Evolutionary conservation across 2,113 vertebrate species (phyloP).

Genomic region (Neodon shergylaensis): DNA sequence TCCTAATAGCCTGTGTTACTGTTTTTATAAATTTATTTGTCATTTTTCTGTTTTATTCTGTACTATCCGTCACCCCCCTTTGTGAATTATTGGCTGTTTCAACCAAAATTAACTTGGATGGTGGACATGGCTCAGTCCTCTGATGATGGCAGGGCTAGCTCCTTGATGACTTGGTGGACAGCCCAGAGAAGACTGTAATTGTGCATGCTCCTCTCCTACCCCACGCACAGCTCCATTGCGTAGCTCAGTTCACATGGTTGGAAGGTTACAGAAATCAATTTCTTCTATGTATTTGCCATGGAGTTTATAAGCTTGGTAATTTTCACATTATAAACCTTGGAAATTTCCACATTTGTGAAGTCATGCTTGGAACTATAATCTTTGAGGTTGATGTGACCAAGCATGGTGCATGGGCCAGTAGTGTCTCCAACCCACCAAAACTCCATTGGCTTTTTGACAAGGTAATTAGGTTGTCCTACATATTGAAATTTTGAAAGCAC

Average conservation of each 20-base stretch:
- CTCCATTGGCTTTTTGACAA: background rate
- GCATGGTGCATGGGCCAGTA: background rate
- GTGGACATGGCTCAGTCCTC: too few relatives aligned
- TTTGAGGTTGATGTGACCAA: background rate
- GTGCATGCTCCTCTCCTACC: fast-evolving
- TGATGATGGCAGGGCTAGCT: fast-evolving
- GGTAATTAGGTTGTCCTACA: fast-evolving
- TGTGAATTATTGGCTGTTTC: background rate
- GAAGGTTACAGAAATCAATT: background rate
- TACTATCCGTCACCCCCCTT: too few relatives aligned
- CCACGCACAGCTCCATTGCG: fast-evolving
- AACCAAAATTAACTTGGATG: fast-evolving
- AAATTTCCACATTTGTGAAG: background rate
- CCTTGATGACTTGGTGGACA: fast-evolving
- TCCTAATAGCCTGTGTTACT: background rate
- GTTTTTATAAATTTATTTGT: background rate
- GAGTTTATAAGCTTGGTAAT: background rate
- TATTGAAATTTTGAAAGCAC: background rate
- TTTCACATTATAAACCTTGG: background rate
- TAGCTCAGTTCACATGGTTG: background rate
- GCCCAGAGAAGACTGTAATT: background rate
- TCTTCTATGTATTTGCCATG: background rate
- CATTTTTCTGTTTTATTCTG: background rate
- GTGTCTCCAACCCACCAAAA: background rate
- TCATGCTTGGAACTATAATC: background rate